phyloP scores from a whole-genome alignment of 1,140 invertebrate genomes.

The Oppia nitens region DNA sequence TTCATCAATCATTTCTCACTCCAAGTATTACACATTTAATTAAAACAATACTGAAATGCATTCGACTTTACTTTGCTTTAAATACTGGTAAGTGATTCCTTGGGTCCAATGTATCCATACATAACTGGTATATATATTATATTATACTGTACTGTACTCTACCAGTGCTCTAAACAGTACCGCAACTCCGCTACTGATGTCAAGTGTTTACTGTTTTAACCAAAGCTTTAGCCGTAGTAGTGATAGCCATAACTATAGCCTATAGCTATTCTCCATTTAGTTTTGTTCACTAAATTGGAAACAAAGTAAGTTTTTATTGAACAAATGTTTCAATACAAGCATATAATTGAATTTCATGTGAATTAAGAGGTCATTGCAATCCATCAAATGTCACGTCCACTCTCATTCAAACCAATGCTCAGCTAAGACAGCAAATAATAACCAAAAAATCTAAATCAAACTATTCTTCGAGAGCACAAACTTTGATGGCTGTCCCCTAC shows the following conservation, averaged over 20 bases:
- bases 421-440: no score
- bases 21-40: not conserved
- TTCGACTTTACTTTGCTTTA: not conserved
- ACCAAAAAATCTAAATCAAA: no score
- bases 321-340: not conserved
- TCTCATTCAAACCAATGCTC: no score
- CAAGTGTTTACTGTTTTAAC: not conserved
- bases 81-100: not conserved
- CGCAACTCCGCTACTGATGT: no score
- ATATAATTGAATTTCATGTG: not conserved
- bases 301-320: not conserved
- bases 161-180: no score
- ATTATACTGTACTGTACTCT: no score
- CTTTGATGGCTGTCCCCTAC: no score
- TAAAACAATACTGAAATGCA: not conserved
- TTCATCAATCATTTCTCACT: not conserved
- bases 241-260: not conserved
- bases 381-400: not conserved
- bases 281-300: not conserved
- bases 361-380: not conserved
- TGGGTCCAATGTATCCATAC: no score
- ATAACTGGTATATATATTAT: no score
- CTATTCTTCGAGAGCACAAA: no score
- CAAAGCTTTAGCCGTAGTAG: not conserved
- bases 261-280: not conserved